Base-by-base conservation (phyloP, 2,888 invertebrate genomes). In the Hemaris fuciformis region DNA sequence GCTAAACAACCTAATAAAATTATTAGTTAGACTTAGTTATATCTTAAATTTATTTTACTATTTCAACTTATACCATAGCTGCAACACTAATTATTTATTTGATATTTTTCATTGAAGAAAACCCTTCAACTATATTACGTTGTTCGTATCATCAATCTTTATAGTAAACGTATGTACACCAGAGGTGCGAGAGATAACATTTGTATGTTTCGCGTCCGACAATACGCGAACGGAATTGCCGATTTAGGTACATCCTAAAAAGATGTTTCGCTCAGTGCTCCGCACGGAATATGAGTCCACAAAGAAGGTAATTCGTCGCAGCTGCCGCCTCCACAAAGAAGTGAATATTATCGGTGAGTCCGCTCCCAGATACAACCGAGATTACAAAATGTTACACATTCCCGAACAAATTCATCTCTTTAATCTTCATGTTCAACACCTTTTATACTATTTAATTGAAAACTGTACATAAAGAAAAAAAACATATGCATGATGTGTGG, bases 221-320 rank as follows among this genome's bases (percentile, higher is more conserved):
- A 57, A 38, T 8, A 38, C 20, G 8, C 60, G 64, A 62, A 63
- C 64, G 71, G 72, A 74, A 74, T 71, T 65, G 65, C 62, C 70
- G 69, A 78, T 76, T 75, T 76, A 71, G 67, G 67, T 65, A 66
- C 67, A 70, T 72, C 74, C 69, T 73, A 72, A 75, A 76, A 73
- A 76, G 73, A 77, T 77, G 75, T 76, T 78, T 75, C 66, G 69
- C 72, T 77, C 70, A 70, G 69, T 61, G 62, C 67, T 74, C 72
- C 72, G 73, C 73, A 77, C 71, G 81, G 79, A 80, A 83, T 81
- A 81, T 75, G 63, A 73, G 71, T 71, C 76, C 75, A 83, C 83
- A 85, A 84, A 83, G 81, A 80, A 83, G 73, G 84, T 85, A 80
- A 85, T 86, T 84, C 79, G 76, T 74, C 75, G 76, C 85, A 87